Percentiles rank a stretch among this genome's conserved stretches.
Evolutionary conservation across 2,797 vertebrate species (phyloP).

Genomic region (Platyrinchus mystaceus): DNA sequence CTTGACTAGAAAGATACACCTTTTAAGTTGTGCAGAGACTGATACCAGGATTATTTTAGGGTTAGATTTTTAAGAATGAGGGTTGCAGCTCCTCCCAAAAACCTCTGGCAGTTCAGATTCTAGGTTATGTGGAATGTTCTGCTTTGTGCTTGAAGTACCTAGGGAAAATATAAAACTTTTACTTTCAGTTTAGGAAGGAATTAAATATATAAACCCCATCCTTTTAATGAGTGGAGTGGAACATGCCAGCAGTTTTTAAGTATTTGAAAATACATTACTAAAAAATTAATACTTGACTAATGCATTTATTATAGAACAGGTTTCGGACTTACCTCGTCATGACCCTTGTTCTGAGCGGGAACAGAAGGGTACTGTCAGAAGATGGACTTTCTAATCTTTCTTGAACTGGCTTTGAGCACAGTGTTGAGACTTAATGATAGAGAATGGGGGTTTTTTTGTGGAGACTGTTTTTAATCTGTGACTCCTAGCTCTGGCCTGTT

Average conservation of each 20-base stretch:
- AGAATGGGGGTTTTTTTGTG: background rate
- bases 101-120: background rate
- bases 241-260: background rate
- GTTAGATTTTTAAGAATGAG: background rate
- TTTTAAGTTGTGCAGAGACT: background rate
- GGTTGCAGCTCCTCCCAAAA: background rate
- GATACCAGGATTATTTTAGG: background rate
- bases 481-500: background rate
- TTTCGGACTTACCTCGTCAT: background rate
- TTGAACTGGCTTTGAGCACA: background rate
- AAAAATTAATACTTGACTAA: background rate
- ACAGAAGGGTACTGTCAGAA: background rate
- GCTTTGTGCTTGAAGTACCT: background rate
- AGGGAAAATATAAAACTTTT: background rate
- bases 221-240: background rate
- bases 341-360: background rate
- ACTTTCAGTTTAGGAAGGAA: background rate
- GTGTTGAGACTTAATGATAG: background rate
- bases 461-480: background rate
- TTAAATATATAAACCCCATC: background rate
- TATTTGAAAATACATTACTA: background rate
- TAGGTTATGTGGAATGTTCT: background rate
- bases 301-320: rapidly evolving
- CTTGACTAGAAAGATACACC: background rate
- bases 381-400: background rate